Evolutionary conservation across 2,113 vertebrate genomes (phyloP).

Genomic region (Podocnemis expansa): DNA sequence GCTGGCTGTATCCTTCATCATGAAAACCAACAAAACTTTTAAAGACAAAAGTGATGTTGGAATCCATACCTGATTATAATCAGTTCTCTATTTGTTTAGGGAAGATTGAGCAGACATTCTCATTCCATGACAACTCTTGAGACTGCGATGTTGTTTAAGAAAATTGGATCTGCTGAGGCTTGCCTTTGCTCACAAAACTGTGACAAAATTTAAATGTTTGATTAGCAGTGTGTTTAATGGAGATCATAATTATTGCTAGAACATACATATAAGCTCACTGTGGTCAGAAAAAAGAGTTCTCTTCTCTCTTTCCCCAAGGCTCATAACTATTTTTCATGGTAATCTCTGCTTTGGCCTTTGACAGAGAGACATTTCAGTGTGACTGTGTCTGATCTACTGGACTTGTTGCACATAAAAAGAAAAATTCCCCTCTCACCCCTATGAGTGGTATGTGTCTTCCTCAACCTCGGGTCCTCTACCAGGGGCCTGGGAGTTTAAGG

Average conservation of each 20-base stretch:
- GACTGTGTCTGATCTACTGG: neutral
- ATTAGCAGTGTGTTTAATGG: neutral
- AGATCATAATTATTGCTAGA: neutral
- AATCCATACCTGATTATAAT: neutral
- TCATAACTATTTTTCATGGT: rapidly evolving
- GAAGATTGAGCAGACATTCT: neutral
- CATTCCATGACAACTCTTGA: neutral
- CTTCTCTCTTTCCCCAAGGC: neutral
- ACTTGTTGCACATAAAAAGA: too few relatives aligned
- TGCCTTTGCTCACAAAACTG: neutral
- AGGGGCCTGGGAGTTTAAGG: too few relatives aligned
- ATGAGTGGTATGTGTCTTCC: too few relatives aligned
- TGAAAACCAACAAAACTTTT: neutral
- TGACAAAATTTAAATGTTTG: neutral
- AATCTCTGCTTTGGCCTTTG: rapidly evolving
- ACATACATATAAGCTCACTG: rapidly evolving
- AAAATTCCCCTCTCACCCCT: too few relatives aligned
- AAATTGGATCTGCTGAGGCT: neutral
- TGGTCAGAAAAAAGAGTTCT: neutral
- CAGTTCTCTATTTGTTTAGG: neutral
- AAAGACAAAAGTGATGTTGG: neutral
- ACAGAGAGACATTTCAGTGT: rapidly evolving
- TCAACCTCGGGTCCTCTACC: too few relatives aligned
- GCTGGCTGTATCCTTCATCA: neutral
- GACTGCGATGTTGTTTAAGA: neutral